A percentile compares a stretch with the other conserved stretches of the same genome.
Conservation (phyloP, 2,797 vertebrate genomes). For the Zalophus californianus region DNA sequence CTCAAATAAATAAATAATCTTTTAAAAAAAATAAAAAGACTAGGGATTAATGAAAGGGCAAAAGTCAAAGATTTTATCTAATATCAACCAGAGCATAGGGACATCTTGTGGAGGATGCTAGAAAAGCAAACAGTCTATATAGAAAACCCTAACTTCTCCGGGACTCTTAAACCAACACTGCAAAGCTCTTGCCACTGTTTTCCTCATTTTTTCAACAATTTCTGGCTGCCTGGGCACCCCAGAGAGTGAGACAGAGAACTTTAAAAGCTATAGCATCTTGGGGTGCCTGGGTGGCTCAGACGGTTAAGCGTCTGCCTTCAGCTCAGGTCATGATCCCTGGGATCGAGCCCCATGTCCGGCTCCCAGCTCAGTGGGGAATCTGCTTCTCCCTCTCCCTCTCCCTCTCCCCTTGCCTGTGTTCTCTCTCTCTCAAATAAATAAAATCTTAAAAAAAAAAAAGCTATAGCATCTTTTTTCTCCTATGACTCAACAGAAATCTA, state of each 20-base stretch:
- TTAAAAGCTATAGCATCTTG: background rate
- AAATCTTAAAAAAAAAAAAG: too few relatives aligned
- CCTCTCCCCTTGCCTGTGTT: too few relatives aligned
- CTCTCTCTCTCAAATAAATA: too few relatives aligned
- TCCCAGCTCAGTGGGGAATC: too few relatives aligned
- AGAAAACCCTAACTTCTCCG: background rate
- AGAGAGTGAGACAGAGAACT: background rate
- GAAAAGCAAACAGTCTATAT: background rate
- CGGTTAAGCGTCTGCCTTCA: too few relatives aligned
- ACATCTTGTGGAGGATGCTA: background rate
- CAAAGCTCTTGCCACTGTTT: background rate
- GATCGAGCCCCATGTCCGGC: too few relatives aligned
- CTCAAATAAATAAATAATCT: background rate
- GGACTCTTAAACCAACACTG: background rate
- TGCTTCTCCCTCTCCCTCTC: too few relatives aligned
- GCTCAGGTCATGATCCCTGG: too few relatives aligned
- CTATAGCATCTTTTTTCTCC: background rate
- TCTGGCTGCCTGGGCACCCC: background rate
- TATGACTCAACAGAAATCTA: background rate
- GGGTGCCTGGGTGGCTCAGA: too few relatives aligned
- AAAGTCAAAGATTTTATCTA: slow-evolving; percentile 34
- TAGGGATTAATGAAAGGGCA: background rate
- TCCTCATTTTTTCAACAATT: background rate
- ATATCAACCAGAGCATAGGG: background rate
- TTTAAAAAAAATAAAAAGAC: background rate